Base-by-base conservation (phyloP, 2,888 invertebrate genomes). In the Lysandra coridon region DNA sequence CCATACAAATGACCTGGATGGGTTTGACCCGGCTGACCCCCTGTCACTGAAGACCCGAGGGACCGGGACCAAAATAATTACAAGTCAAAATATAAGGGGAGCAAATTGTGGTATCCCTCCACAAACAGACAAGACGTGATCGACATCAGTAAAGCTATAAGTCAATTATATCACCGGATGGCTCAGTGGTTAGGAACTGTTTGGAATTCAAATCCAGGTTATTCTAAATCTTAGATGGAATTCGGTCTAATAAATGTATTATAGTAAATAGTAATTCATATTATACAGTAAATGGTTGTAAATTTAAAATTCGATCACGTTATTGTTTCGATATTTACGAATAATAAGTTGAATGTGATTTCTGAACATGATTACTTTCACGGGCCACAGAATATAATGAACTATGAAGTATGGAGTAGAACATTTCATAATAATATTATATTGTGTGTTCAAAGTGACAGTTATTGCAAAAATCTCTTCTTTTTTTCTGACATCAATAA, bases 61-160 rank as follows among this genome's bases (percentile, higher is more conserved):
- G 69, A 69, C 69, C 64, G 64, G 14, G 1, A 69, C 69, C 69
- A 14, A 33, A 69, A 69, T 69, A 69, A 37, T 69, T 69, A 33
- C 69, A 37, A 69, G 69, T 69, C 69, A 69, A 69, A 69, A 69
- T 69, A 57, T 49, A 69, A 69, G 33, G 69, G 69, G 30, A 69
- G 33, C 30, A 33, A 30, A 69, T 69, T 69, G 69, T 69, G 69
- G 69, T 69, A 33, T 17, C 69, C 69, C 33, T 69, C 33, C 69
- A 69, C 33, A 69, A 69, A 69, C 64, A 64, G 30, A 23, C 12
- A 10, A 23, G 10, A 37, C 69, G 69, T 69, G 69, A 33, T 33
- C 69, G 17, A 23, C 10, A 64, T 64, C 64, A 10, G 69, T 69
- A 69, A 69, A 69, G 33, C 23, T 23, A 69, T 69, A 69, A 69